phyloP scores from a whole-genome alignment of 2,888 invertebrate species.

The Athalia rosae region DNA sequence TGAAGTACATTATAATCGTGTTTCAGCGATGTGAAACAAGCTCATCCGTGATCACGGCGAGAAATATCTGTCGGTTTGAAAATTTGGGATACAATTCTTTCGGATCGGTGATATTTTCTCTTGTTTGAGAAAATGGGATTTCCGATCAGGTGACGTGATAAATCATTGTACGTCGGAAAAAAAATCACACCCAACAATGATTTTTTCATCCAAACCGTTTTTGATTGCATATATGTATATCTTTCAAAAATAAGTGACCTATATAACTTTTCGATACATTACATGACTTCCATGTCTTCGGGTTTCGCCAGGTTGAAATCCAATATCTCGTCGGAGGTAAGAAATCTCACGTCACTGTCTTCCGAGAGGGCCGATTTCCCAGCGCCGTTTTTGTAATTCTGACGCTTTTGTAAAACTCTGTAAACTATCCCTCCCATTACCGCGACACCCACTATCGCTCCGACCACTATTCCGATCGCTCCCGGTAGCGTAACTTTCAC shows the following conservation, averaged over 20 bases:
- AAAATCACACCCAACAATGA: too few species aligned
- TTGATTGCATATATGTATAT: too few species aligned
- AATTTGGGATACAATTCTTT: too few species aligned
- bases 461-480: slow-evolving; percentile 60
- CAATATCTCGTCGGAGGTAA: slow-evolving; percentile 76
- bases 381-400: slow-evolving; percentile 62
- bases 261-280: too few species aligned
- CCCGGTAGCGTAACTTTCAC: slow-evolving; percentile 50
- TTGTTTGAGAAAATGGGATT: too few species aligned
- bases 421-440: slow-evolving; percentile 56
- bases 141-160: too few species aligned
- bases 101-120: too few species aligned
- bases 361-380: slow-evolving; percentile 69
- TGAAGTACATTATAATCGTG: slow-evolving; percentile 19
- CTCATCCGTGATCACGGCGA: too few species aligned
- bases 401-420: slow-evolving; percentile 56
- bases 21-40: background rate
- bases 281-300: slow-evolving; percentile 41
- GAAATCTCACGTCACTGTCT: slow-evolving; percentile 77
- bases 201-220: too few species aligned
- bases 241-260: too few species aligned
- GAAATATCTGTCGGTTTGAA: too few species aligned
- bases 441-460: slow-evolving; percentile 58
- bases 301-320: slow-evolving; percentile 75
- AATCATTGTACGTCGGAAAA: too few species aligned